Percentiles rank a stretch among this genome's conserved stretches.
These are phyloP conservation scores for Labeo catla DNA, from an alignment of 2,113 vertebrate genomes.

Conservation along the genomic window DNA sequence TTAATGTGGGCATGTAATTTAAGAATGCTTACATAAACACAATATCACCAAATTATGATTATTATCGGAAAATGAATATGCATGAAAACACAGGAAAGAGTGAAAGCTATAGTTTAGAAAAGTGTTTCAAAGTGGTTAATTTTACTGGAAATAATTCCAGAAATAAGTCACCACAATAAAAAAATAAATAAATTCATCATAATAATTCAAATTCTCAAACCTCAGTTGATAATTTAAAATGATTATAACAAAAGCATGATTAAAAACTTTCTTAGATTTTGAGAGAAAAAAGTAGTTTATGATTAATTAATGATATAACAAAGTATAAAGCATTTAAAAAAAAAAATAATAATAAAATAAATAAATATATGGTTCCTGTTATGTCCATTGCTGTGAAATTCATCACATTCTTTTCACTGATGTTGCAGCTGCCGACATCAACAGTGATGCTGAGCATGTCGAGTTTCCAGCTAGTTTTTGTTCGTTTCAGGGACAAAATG, in stretches of 20 bases:
- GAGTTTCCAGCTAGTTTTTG: background rate
- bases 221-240: background rate
- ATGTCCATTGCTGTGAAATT: background rate
- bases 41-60: background rate
- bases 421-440: background rate
- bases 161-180: no score
- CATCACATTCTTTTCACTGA: background rate
- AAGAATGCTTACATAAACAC: background rate
- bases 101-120: no score
- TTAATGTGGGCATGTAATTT: background rate
- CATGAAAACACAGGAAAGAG: background rate
- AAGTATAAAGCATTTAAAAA: background rate
- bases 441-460: background rate
- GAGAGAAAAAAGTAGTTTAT: no score
- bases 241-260: background rate
- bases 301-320: no score
- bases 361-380: background rate
- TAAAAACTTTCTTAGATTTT: background rate
- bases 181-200: no score
- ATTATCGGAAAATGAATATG: background rate
- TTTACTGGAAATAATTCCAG: no score
- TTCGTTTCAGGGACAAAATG: background rate
- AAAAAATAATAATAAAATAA: background rate
- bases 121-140: no score
- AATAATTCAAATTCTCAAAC: no score